phyloP scores from a whole-genome alignment of 2,888 invertebrate species.

The Thecophora atra region DNA sequence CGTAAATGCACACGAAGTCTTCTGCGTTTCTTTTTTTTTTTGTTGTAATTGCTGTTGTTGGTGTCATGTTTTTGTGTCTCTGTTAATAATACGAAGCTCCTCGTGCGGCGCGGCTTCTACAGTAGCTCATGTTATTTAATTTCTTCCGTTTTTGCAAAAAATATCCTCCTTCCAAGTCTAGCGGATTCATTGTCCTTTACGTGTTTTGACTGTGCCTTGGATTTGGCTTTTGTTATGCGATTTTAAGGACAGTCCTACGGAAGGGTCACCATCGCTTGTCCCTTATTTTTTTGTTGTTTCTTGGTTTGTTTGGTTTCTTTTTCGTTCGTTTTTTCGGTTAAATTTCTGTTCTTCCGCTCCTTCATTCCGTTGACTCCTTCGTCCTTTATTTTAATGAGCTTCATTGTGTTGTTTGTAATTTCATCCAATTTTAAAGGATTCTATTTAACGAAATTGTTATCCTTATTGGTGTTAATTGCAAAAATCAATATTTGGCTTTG shows the following conservation, averaged over 20 bases:
- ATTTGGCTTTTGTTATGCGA: constrained; percentile 1
- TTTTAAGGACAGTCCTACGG: constrained; percentile 24
- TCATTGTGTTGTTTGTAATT: constrained; percentile 34
- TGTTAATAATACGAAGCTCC: no score
- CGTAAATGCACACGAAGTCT: not conserved
- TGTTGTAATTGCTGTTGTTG: constrained; percentile 23
- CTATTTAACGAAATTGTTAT: constrained; percentile 31
- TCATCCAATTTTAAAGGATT: constrained; percentile 37
- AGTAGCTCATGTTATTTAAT: no score
- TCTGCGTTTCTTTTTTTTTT: not conserved
- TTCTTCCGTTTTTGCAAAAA: no score
- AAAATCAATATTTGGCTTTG: constrained; percentile 30
- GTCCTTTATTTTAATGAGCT: constrained; percentile 29
- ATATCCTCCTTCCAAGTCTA: no score
- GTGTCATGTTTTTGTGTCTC: constrained; percentile 24
- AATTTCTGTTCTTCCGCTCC: not conserved
- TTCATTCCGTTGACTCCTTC: not conserved
- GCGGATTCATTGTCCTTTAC: no score
- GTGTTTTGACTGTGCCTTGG: not conserved
- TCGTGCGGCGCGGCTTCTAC: no score
- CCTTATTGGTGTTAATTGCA: constrained; percentile 29
- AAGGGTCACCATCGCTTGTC: not conserved
- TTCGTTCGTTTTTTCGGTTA: not conserved
- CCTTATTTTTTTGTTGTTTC: not conserved
- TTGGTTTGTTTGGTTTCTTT: not conserved